phyloP scores from a whole-genome alignment of 2,888 invertebrate species.

The Ptilodon capucinus region DNA sequence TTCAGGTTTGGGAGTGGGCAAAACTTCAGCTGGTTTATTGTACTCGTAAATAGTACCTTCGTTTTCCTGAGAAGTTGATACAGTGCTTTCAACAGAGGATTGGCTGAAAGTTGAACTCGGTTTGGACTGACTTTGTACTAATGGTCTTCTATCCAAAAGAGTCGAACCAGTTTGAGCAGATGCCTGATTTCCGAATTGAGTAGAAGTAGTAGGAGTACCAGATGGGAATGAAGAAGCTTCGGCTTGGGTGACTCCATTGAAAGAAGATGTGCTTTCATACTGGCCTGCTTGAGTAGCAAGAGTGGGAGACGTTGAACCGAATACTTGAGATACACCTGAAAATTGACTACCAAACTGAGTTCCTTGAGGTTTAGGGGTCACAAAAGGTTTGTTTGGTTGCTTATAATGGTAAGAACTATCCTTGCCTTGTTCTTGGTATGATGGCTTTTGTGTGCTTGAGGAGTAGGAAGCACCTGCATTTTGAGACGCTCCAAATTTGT shows the following conservation, averaged over 20 bases:
- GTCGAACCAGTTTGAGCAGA: conserved; percentile 6
- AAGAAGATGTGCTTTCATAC: conserved; percentile 17
- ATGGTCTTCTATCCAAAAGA: conserved; percentile 10
- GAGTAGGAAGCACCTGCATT: neutral
- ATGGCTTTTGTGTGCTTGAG: conserved; percentile 32
- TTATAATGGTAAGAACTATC: conserved; percentile 61
- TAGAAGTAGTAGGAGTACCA: conserved; percentile 32
- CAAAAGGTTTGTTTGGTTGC: conserved; percentile 54
- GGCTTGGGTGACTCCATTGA: conserved; percentile 53
- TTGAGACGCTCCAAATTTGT: neutral
- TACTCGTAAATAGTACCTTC: conserved; percentile 58
- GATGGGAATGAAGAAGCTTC: conserved; percentile 55
- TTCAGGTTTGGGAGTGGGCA: conserved; percentile 32
- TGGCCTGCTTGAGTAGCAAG: conserved; percentile 17
- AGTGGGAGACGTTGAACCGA: conserved; percentile 21
- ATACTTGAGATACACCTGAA: conserved; percentile 13
- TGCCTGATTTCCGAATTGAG: conserved; percentile 17
- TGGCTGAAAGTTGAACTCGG: conserved; percentile 4
- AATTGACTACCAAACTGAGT: neutral
- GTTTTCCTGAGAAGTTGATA: conserved; percentile 24
- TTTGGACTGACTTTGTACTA: conserved; percentile 13
- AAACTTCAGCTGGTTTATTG: conserved; percentile 50
- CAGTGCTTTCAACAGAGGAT: conserved; percentile 5
- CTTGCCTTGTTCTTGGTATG: conserved; percentile 37
- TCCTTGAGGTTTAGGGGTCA: conserved; percentile 28